Evolutionary conservation across 2,113 vertebrate species (phyloP).

Genomic region (Saccopteryx leptura): DNA sequence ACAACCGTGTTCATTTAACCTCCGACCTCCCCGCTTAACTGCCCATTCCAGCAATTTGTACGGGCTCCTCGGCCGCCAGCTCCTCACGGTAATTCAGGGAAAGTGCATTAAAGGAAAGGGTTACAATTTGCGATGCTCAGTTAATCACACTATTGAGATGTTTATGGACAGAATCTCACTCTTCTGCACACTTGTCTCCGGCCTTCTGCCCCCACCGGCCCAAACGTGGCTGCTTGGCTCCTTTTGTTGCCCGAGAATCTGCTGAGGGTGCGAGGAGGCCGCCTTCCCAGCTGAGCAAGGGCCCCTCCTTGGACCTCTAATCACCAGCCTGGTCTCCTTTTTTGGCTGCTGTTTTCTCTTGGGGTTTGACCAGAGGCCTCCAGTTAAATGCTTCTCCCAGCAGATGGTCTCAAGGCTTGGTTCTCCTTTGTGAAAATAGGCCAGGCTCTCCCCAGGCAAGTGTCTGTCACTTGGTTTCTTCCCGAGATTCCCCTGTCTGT

Average conservation of each 20-base stretch:
- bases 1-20: constrained; percentile 99
- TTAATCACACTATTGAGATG: constrained; percentile 91
- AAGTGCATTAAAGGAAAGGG: constrained; percentile 85
- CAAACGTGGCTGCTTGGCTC: background rate
- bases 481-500: background rate
- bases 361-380: constrained; percentile 49
- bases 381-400: background rate
- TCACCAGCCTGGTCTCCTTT: background rate
- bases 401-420: background rate
- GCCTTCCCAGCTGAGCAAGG: background rate
- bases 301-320: background rate
- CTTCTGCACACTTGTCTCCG: constrained; percentile 63
- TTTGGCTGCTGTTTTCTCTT: background rate
- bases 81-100: constrained; percentile 85
- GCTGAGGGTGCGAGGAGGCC: accelerated
- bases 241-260: constrained; percentile 51
- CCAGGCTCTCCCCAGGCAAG: background rate
- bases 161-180: constrained; percentile 74
- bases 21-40: constrained; percentile 97
- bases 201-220: constrained; percentile 32
- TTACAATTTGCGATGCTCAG: constrained; percentile 91
- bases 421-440: background rate
- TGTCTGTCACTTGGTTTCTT: background rate
- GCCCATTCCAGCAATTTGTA: constrained; percentile 99
- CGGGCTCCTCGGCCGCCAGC: constrained; percentile 88